Evolutionary conservation across 2,888 invertebrate genomes (phyloP), one percentile per base, ranked within the genome.

Genomic region (Xestoiulus laeticollis): DNA sequence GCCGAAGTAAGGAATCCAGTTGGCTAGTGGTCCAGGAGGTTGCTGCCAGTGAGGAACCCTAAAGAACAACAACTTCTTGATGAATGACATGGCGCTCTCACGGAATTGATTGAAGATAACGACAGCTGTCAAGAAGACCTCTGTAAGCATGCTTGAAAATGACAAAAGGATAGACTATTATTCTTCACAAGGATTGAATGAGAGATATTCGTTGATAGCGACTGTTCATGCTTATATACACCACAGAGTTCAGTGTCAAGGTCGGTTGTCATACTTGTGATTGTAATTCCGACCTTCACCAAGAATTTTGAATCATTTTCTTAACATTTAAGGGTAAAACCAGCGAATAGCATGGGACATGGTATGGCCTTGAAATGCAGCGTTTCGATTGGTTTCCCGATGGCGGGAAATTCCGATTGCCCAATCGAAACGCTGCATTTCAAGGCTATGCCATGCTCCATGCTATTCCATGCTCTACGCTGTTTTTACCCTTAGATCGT

Each of bases 1-100:
- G 48, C 43, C 53, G 12, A 88, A 88, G 33, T 82, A 82, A 10
- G 86, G 85, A 5, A 88, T 12, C 5, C 33, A 43, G 32, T 85
- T 88, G 12, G 88, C 85, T 48, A 78, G 19, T 0, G 89, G 89
- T 3, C 89, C 89, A 0, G 89, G 89, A n/a, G 89, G 89, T 12
- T 4, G 8, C 10, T 14, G 4, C 78, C 78, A 78, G 78, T 78
- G 78, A 14, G 78, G 78, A 1, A 78, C 30, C 30, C 78, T 78
- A 12, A 12, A 78, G 12, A 78, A 8, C 26, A 78, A 14, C 30
- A 78, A 8, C 12, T 8, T 30, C 10, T 12, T 78, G 30, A 78
- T 0, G 30, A 30, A 78, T 14, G 30, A 0, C 10, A 78, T 12
- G 12, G 30, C 0, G 1, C 1, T 26, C 14, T 78, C 78, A 2